These are phyloP conservation scores for Coracias cyanogaster DNA, from an alignment of 2,797 vertebrate genomes.

Conservation along the genomic window DNA sequence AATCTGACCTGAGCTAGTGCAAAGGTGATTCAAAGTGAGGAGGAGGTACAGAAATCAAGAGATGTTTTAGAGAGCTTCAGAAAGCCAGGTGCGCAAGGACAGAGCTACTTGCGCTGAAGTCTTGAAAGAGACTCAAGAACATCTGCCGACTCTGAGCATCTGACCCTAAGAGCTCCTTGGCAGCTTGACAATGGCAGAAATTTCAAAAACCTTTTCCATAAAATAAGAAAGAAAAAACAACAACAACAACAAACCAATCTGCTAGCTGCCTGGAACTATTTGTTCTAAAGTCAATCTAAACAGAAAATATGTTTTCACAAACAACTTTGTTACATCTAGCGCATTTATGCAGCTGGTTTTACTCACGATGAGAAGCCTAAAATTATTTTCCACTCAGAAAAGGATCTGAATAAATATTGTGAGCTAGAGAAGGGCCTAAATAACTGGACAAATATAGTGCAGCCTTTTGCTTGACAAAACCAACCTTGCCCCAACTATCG, in stretches of 20 bases:
- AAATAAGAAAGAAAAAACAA: not conserved
- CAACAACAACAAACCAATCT: not conserved
- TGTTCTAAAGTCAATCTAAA: not conserved
- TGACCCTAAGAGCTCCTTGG: not conserved
- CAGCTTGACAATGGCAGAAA: not conserved
- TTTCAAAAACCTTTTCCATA: not conserved
- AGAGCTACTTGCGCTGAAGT: not conserved
- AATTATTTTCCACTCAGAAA: not conserved
- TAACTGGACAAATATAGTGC: rapidly evolving
- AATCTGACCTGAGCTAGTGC: not conserved
- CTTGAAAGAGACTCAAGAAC: not conserved
- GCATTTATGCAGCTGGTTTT: not conserved
- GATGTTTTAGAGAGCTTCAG: not conserved
- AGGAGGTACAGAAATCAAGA: not conserved
- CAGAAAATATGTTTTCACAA: not conserved
- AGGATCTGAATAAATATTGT: not conserved
- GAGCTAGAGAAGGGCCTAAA: not conserved
- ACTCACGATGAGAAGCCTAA: not conserved
- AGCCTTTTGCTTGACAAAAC: not conserved
- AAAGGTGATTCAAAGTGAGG: not conserved
- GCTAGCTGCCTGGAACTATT: not conserved
- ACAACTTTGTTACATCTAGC: not conserved
- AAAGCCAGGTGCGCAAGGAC: not conserved
- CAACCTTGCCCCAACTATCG: not conserved
- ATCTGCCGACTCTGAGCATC: not conserved